Conservation (phyloP, 2,888 invertebrate species). For the Tipula unca region DNA sequence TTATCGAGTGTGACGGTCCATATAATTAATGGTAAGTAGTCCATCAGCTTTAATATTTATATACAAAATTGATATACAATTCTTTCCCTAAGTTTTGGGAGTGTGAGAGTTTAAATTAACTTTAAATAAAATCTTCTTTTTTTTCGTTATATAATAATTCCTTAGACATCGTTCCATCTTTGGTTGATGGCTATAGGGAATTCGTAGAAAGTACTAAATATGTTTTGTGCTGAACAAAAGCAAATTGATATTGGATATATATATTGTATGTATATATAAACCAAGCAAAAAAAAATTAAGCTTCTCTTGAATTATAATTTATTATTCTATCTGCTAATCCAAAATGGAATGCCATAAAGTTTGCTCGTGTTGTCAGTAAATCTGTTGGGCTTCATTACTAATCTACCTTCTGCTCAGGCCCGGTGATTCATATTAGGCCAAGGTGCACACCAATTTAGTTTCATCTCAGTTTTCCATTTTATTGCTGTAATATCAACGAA, state of each 20-base stretch:
- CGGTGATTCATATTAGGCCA: too few relatives aligned
- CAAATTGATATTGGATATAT: background rate
- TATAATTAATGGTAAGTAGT: slow-evolving; percentile 70
- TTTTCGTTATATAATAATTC: background rate
- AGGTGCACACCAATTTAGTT: too few relatives aligned
- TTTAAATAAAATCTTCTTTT: background rate
- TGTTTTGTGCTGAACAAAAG: background rate
- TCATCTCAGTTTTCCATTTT: too few relatives aligned
- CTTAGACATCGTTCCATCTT: background rate
- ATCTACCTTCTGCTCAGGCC: too few relatives aligned
- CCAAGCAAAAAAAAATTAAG: background rate
- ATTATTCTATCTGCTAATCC: too few relatives aligned
- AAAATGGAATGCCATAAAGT: too few relatives aligned
- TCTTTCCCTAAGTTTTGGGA: too few relatives aligned
- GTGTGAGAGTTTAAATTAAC: background rate
- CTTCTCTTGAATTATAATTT: too few relatives aligned
- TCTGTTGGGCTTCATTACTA: too few relatives aligned
- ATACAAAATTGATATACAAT: too few relatives aligned
- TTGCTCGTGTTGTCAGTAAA: too few relatives aligned
- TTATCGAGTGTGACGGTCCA: slow-evolving; percentile 79
- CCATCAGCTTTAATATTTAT: background rate
- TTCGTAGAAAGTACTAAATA: background rate
- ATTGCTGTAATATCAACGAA: too few relatives aligned
- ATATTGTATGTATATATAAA: background rate
- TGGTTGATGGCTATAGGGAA: background rate